These are phyloP conservation scores for Crotalus adamanteus DNA, from an alignment of 2,797 vertebrate genomes.

Conservation along the genomic window DNA sequence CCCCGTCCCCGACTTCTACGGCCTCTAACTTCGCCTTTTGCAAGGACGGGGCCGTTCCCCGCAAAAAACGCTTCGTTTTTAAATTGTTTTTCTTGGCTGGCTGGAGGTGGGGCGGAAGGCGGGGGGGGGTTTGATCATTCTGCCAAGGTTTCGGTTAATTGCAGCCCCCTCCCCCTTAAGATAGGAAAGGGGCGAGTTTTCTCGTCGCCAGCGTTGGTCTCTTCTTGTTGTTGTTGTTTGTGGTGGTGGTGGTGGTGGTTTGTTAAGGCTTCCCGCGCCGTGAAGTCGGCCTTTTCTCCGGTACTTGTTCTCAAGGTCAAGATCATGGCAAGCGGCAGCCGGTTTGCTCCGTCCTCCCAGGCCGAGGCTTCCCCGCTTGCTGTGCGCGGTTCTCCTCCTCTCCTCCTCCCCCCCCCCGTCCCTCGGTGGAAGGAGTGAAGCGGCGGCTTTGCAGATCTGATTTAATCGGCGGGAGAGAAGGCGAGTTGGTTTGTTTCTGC, in stretches of 20 bases:
- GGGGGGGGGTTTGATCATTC: neutral
- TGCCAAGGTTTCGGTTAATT: neutral
- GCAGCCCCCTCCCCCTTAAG: neutral
- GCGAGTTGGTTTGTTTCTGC: neutral
- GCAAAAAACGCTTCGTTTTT: neutral
- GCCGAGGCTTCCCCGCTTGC: neutral
- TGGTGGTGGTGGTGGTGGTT: too few relatives aligned
- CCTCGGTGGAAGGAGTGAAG: neutral
- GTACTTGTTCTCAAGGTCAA: constrained; percentile 28
- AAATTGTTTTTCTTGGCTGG: neutral
- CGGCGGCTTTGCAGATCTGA: neutral
- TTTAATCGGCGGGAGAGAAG: neutral
- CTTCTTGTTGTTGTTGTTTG: too few relatives aligned
- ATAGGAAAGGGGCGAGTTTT: neutral
- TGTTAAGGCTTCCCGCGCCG: neutral
- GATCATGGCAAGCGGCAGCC: neutral
- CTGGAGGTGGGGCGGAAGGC: neutral
- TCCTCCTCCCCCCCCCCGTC: neutral
- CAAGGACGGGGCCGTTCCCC: too few relatives aligned
- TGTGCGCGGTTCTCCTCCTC: neutral
- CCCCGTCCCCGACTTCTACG: too few relatives aligned
- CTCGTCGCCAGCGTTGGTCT: neutral
- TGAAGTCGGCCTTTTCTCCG: neutral
- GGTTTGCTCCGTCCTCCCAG: too few relatives aligned
- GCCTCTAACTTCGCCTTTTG: neutral